These are phyloP conservation scores for Heteronetta atricapilla DNA, from an alignment of 2,113 vertebrate species.

Conservation along the genomic window DNA sequence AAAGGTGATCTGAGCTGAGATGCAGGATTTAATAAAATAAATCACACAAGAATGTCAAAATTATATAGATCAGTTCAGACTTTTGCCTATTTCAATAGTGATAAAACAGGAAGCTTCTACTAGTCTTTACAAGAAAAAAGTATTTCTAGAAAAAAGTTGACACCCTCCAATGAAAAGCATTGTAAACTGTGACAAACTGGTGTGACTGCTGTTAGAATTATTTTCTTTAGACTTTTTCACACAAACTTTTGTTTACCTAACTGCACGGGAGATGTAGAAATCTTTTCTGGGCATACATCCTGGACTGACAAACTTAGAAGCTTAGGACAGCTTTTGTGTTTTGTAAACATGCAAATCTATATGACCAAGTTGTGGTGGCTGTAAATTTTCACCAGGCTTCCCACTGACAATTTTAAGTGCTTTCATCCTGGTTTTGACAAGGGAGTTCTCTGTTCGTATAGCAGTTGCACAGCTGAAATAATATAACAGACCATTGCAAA, in stretches of 20 bases:
- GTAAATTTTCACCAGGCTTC: conserved; percentile 19
- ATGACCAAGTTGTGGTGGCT: background rate
- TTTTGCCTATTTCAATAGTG: background rate
- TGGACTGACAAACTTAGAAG: background rate
- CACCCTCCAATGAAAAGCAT: background rate
- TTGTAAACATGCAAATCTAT: conserved; percentile 33
- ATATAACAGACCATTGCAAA: background rate
- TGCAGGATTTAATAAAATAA: conserved; percentile 15
- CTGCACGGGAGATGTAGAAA: background rate
- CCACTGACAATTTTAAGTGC: conserved; percentile 13
- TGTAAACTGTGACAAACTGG: background rate
- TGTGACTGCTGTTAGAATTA: background rate
- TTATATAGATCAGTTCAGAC: background rate
- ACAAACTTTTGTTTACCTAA: background rate
- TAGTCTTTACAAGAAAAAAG: background rate
- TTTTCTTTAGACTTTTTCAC: background rate
- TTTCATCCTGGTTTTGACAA: conserved; percentile 4
- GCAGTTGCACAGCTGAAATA: conserved; percentile 30
- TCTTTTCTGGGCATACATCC: background rate
- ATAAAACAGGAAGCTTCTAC: background rate
- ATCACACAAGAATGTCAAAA: background rate
- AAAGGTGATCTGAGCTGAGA: background rate
- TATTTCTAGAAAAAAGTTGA: background rate
- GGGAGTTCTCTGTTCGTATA: background rate
- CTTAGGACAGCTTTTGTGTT: background rate